A percentile compares a stretch with the other conserved stretches of the same genome.
Conservation (phyloP, 2,888 invertebrate species). For the Polyploca ridens region DNA sequence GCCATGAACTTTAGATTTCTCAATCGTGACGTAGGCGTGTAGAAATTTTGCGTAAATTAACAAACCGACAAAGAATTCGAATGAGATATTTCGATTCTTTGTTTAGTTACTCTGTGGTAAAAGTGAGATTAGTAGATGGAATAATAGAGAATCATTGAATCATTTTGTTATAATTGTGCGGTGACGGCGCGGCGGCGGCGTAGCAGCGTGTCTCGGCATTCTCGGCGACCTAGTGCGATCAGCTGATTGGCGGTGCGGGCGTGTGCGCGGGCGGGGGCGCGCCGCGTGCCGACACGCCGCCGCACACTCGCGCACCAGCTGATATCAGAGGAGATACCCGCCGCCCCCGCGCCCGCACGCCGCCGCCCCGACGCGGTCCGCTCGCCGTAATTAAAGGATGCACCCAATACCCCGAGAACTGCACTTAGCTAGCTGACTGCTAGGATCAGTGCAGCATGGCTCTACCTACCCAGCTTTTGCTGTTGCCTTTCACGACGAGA, state of each 20-base stretch:
- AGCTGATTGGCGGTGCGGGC: conserved; percentile 71
- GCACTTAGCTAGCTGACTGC: neutral
- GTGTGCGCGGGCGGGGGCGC: conserved; percentile 47
- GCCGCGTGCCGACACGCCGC: conserved; percentile 35
- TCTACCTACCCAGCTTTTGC: neutral
- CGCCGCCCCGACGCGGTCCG: neutral
- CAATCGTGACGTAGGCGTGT: conserved; percentile 9
- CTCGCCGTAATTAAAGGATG: conserved; percentile 26
- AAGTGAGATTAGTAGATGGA: neutral
- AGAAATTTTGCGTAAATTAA: neutral
- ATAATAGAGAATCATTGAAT: neutral
- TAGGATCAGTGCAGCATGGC: neutral
- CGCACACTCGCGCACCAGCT: conserved; percentile 49
- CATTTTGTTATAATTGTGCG: conserved; percentile 8
- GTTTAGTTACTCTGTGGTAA: neutral
- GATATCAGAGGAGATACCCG: conserved; percentile 45
- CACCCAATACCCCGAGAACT: conserved; percentile 21
- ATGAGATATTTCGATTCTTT: neutral
- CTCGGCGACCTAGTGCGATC: conserved; percentile 70
- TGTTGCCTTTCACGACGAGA: neutral
- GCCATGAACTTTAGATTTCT: conserved; percentile 25
- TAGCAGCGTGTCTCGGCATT: conserved; percentile 21
- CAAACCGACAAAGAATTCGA: neutral
- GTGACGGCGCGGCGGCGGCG: conserved; percentile 14
- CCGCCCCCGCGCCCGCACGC: conserved; percentile 16